These are phyloP conservation scores for Sinocyclocheilus anshuiensis DNA, from an alignment of 2,113 vertebrate species.

Conservation along the genomic window DNA sequence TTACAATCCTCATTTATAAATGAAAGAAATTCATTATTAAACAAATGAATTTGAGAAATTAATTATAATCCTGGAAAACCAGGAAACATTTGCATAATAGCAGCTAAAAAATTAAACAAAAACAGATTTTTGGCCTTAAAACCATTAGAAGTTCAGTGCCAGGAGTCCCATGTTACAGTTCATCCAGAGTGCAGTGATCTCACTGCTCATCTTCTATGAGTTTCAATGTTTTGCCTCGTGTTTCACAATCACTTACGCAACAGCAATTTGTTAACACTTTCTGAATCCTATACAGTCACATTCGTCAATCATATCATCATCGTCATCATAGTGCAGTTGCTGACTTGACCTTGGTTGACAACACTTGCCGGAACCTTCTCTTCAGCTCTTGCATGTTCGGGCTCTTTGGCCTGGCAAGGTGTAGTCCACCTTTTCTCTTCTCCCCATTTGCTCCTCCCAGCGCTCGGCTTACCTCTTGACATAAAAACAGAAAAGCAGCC, in stretches of 20 bases:
- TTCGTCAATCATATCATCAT: not conserved
- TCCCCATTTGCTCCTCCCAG: constrained; percentile 83
- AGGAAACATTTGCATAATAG: constrained; percentile 12
- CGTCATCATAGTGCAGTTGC: constrained; percentile 77
- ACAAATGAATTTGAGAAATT: not conserved
- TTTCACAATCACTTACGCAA: constrained; percentile 1
- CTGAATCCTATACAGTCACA: not conserved
- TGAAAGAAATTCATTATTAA: not conserved
- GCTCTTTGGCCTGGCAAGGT: constrained; percentile 88
- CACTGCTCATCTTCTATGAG: not conserved
- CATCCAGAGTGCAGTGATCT: constrained; percentile 2
- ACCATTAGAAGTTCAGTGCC: not conserved
- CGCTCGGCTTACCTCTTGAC: constrained; percentile 85
- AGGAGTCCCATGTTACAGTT: not conserved
- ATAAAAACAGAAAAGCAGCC: constrained; percentile 86
- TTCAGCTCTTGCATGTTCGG: constrained; percentile 95
- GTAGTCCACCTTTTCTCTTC: constrained; percentile 85
- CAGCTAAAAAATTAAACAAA: constrained; percentile 30
- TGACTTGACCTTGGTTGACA: constrained; percentile 87
- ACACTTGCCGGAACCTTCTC: constrained; percentile 87
- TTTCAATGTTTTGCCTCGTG: not conserved
- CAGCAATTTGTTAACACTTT: not conserved
- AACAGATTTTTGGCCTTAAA: not conserved
- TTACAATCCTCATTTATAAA: not conserved
- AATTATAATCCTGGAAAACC: not conserved